phyloP scores from a whole-genome alignment of 2,797 vertebrate genomes.

The Gallirallus australis region DNA sequence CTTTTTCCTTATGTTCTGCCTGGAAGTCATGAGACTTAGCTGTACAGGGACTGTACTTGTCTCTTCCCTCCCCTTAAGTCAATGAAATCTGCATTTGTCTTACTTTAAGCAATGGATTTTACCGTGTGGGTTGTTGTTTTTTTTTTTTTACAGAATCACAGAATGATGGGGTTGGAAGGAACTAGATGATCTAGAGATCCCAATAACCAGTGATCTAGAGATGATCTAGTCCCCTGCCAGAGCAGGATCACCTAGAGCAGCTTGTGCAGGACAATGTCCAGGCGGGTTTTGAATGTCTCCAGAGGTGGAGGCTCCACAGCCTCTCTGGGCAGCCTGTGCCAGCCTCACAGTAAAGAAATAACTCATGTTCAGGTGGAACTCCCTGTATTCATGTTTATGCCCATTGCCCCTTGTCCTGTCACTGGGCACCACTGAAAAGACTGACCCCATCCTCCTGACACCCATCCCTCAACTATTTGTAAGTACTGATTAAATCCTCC shows the following conservation, averaged over 20 bases:
- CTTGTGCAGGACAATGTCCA: neutral
- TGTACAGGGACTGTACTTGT: neutral
- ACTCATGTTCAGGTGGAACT: no score
- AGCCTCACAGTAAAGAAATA: neutral
- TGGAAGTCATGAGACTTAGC: neutral
- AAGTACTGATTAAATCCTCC: no score
- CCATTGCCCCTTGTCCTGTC: no score
- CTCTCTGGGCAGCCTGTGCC: neutral
- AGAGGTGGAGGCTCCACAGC: neutral
- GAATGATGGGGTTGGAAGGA: neutral
- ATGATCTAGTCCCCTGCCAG: neutral
- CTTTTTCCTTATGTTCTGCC: neutral
- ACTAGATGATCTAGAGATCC: neutral
- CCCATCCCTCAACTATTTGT: no score
- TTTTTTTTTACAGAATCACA: neutral
- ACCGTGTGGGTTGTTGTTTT: no score
- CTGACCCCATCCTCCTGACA: no score
- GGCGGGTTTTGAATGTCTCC: neutral
- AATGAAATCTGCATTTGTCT: neutral
- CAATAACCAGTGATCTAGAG: no score
- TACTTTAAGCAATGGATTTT: neutral
- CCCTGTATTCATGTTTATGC: no score
- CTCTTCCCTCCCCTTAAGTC: neutral
- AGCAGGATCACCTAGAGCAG: neutral
- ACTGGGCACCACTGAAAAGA: no score